Conservation (phyloP, 2,797 vertebrate genomes). For the Periparus ater region DNA sequence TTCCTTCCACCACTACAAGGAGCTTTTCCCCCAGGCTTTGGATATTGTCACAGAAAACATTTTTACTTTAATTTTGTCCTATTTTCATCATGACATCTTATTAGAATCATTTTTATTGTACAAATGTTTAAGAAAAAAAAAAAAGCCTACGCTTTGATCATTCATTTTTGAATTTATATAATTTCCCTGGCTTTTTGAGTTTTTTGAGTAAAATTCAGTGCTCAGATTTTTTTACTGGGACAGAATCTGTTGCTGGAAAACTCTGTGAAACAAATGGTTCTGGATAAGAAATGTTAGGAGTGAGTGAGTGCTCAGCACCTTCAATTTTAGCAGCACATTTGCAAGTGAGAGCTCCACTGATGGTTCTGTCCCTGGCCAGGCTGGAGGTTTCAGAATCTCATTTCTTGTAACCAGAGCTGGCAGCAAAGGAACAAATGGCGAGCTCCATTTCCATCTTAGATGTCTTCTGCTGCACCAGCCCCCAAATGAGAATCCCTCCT, state of each 20-base stretch:
- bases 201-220: not conserved
- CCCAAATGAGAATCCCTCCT: not conserved
- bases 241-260: not conserved
- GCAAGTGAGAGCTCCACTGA: not conserved
- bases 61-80: not conserved
- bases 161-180: rapidly evolving
- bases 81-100: not conserved
- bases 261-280: not conserved
- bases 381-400: not conserved
- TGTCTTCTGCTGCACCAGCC: not conserved
- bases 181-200: not conserved
- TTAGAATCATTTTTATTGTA: not conserved
- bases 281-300: not conserved
- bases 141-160: rapidly evolving
- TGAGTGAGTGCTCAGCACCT: not conserved
- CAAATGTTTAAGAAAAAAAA: not conserved
- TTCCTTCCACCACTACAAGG: not conserved
- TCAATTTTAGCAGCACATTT: not conserved
- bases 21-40: rapidly evolving
- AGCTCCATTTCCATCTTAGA: not conserved
- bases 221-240: not conserved
- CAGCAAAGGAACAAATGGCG: slow-evolving; percentile 6
- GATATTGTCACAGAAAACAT: not conserved
- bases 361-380: not conserved
- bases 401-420: slow-evolving; percentile 10